Conservation (phyloP, 2,797 vertebrate species). For the Notoglanidium macrostoma region DNA sequence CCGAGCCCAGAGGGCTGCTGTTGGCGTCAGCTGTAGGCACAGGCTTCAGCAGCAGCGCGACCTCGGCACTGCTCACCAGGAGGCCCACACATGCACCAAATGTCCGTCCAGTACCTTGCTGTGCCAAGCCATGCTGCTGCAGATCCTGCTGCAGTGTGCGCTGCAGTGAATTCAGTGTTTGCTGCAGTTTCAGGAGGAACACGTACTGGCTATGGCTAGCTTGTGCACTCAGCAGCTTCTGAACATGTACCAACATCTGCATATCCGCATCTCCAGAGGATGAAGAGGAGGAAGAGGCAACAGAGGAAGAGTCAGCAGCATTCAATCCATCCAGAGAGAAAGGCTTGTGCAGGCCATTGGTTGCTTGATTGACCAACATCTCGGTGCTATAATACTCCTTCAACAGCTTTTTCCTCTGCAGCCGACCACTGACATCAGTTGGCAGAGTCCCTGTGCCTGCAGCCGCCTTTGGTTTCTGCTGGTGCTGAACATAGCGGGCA, state of each 20-base stretch:
- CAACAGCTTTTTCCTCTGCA: slow-evolving; percentile 88
- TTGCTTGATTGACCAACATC: slow-evolving; percentile 57
- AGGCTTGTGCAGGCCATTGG: slow-evolving; percentile 78
- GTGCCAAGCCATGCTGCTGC: slow-evolving; percentile 69
- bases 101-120: slow-evolving; percentile 66
- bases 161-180: slow-evolving; percentile 86
- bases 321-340: slow-evolving; percentile 71
- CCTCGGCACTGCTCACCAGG: slow-evolving; percentile 88
- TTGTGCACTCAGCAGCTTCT: slow-evolving; percentile 90
- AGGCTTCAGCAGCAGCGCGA: slow-evolving; percentile 90
- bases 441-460: slow-evolving; percentile 64
- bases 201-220: slow-evolving; percentile 94
- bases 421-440: slow-evolving; percentile 78
- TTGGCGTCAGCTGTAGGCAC: slow-evolving; percentile 75
- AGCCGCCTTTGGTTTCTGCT: slow-evolving; percentile 71
- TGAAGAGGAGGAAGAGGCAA: slow-evolving; percentile 60
- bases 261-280: slow-evolving; percentile 79
- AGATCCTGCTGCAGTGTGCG: slow-evolving; percentile 89
- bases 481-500: slow-evolving; percentile 78
- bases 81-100: slow-evolving; percentile 85
- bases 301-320: slow-evolving; percentile 53
- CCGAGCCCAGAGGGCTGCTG: slow-evolving; percentile 73
- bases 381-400: slow-evolving; percentile 92
- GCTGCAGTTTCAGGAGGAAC: slow-evolving; percentile 89
- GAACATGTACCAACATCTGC: slow-evolving; percentile 86